Evolutionary conservation across 53 echinoderm and acorn worm species (phyloP).

Genomic region (Crossaster papposus): DNA sequence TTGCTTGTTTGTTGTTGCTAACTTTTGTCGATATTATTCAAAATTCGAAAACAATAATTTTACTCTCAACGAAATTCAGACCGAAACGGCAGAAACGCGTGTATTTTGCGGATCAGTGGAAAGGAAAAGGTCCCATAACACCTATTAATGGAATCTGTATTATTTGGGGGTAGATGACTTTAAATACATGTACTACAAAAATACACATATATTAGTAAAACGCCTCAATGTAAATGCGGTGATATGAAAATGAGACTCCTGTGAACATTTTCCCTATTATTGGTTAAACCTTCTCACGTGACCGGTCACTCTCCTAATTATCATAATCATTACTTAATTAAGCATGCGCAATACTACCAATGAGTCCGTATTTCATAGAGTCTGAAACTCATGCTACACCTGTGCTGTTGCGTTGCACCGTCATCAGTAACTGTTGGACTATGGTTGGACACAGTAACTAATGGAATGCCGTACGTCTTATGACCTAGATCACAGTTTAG

Average conservation of each 20-base stretch:
- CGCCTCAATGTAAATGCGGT: neutral
- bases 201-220: neutral
- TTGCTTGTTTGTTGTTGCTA: too few relatives aligned
- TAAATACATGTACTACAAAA: too few relatives aligned
- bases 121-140: neutral
- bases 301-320: too few relatives aligned
- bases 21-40: too few relatives aligned
- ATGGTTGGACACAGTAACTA: neutral
- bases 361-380: too few relatives aligned
- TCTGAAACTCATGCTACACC: too few relatives aligned
- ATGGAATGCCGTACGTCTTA: neutral
- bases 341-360: too few relatives aligned
- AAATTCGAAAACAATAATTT: neutral
- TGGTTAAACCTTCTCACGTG: too few relatives aligned
- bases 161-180: neutral
- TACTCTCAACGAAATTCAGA: neutral
- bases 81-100: neutral
- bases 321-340: too few relatives aligned
- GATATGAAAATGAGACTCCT: too few relatives aligned
- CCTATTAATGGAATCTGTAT: neutral
- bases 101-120: neutral
- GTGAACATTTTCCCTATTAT: too few relatives aligned
- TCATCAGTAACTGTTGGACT: slow-evolving; percentile 19
- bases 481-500: slow-evolving; percentile 2
- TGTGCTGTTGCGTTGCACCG: neutral